These are phyloP conservation scores for Malthinus seriepunctatus DNA, from an alignment of 2,888 invertebrate genomes.

Conservation along the genomic window DNA sequence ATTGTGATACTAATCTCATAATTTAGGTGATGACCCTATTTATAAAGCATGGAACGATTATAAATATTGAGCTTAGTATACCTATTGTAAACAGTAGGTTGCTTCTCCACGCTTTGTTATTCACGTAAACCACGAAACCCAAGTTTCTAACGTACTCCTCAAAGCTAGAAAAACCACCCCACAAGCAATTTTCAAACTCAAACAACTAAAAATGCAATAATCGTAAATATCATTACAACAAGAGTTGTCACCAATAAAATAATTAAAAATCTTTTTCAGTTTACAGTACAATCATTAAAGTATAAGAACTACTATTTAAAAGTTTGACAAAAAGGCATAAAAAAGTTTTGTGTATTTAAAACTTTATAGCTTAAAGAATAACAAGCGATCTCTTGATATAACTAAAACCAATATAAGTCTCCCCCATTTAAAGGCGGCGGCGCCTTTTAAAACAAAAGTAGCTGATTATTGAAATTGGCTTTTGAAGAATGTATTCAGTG, in stretches of 20 bases:
- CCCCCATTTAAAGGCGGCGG: constrained; percentile 13
- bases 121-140: too few relatives aligned
- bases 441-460: constrained; percentile 27
- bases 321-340: constrained; percentile 7
- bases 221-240: too few relatives aligned
- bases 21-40: constrained; percentile 5
- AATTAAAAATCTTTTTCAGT: not conserved
- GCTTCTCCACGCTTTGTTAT: too few relatives aligned
- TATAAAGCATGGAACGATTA: not conserved
- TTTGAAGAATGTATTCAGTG: constrained; percentile 19
- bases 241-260: not conserved
- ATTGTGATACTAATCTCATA: constrained; percentile 7
- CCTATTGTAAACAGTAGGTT: too few relatives aligned
- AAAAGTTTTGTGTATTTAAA: constrained; percentile 9
- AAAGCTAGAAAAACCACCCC: too few relatives aligned
- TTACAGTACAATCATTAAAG: constrained; percentile 7
- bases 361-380: constrained; percentile 13
- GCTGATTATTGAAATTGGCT: constrained; percentile 30
- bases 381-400: constrained; percentile 16
- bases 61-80: too few relatives aligned
- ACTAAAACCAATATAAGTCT: constrained; percentile 28
- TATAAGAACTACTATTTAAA: constrained; percentile 1
- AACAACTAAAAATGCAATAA: too few relatives aligned
- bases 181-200: too few relatives aligned
- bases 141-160: too few relatives aligned